Evolutionary conservation across 2,888 invertebrate species (phyloP).

Genomic region (Synanthedon tipuliformis): DNA sequence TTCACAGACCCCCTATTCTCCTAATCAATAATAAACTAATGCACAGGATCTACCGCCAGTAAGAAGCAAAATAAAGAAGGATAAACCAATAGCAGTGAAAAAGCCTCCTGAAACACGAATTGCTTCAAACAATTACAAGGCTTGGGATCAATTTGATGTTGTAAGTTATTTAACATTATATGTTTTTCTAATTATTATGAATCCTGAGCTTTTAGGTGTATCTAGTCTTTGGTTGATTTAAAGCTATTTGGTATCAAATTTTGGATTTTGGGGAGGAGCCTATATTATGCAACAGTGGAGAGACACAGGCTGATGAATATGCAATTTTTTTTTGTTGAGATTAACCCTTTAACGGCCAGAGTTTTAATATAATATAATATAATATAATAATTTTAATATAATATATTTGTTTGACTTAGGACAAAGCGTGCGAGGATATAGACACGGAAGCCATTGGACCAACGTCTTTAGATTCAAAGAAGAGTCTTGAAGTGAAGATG

Average conservation of each 20-base stretch:
- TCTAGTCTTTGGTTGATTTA: neutral
- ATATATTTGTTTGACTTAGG: slow-evolving; percentile 40
- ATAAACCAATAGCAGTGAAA: slow-evolving; percentile 32
- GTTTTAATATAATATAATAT: too few relatives aligned
- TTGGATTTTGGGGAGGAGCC: too few relatives aligned
- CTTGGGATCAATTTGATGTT: slow-evolving; percentile 86
- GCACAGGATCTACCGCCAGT: slow-evolving; percentile 64
- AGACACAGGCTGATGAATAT: too few relatives aligned
- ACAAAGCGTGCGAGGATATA: slow-evolving; percentile 74
- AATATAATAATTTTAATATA: neutral
- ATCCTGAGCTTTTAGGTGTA: neutral
- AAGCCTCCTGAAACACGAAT: slow-evolving; percentile 61
- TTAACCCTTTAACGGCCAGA: too few relatives aligned
- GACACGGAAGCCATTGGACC: slow-evolving; percentile 66
- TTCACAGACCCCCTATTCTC: too few relatives aligned
- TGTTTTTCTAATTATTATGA: neutral
- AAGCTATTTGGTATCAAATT: neutral
- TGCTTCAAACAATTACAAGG: slow-evolving; percentile 73
- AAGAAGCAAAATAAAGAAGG: slow-evolving; percentile 58
- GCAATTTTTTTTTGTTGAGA: too few relatives aligned
- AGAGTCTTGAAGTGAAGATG: slow-evolving; percentile 62
- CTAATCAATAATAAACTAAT: slow-evolving; percentile 5
- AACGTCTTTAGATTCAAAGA: slow-evolving; percentile 49
- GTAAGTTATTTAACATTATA: slow-evolving; percentile 47
- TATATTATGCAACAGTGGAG: too few relatives aligned